Evolutionary conservation across 1,140 invertebrate species (phyloP), one percentile per base, ranked within the genome.

Genomic region (Meteorus sp.): DNA sequence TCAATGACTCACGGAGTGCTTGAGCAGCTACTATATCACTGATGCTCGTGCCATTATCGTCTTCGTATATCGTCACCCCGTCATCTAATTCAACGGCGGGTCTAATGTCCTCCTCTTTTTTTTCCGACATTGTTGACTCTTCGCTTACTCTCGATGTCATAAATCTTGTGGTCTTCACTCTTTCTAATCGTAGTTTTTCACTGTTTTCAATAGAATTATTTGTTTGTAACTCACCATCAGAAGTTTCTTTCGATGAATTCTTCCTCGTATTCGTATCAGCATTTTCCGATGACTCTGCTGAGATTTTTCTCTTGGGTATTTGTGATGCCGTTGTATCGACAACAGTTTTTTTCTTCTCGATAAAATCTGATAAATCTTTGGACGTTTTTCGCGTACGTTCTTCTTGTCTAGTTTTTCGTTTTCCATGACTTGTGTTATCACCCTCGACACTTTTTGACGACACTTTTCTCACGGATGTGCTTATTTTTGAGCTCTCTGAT

Each of bases 11-110:
- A 13, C 78, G 75, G 48, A 80, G 69, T 8, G 78, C 78, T 56
- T 80, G 78, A 31, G 76, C 60, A 7, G 77, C 77, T 39, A 80
- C 78, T 43, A 79, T 80, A 56, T 80, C 77, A 51, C 78, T 80
- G 44, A 80, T 80, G 56, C 78, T 80, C 4, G 78, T 78, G 11
- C 73, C 73, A 48, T 78, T 78, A 31, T 79, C 77, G 56, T 80
- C 75, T 41, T 74, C 75, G 33, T 77, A 79, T 60, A 76, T 77
- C 4, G 73, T 73, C 3, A 78, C 70, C 44, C 65, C 66, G 9
- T 66, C 67, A 4, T 74, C 73, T 0, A 60, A 58, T 11, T 56
- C 55, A 27, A 69, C 70, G 33, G 39, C 22, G 5, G 13, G 57
- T 62, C 23, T 65, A 20, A 62, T 37, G 0, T 72, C 72, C 4